phyloP scores from a whole-genome alignment of 2,888 invertebrate species.

The Leuctra nigra region DNA sequence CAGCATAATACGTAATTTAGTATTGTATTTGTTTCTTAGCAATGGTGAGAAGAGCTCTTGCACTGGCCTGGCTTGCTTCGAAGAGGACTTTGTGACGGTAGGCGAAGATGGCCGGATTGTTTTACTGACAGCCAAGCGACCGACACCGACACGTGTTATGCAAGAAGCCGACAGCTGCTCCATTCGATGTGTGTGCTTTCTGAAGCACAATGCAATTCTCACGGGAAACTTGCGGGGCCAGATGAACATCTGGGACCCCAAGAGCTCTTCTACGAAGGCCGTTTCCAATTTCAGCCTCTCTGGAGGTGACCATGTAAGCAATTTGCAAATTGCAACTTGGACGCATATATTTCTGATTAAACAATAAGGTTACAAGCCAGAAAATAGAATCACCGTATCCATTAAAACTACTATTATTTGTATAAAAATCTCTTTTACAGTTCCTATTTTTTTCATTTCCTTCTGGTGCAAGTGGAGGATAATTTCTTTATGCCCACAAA shows the following conservation, averaged over 20 bases:
- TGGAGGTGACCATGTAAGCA: slow-evolving; percentile 44
- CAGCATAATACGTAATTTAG: slow-evolving; percentile 16
- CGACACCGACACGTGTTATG: slow-evolving; percentile 44
- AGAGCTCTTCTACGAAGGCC: slow-evolving; percentile 56
- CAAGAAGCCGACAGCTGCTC: slow-evolving; percentile 77
- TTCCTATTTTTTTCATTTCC: too few relatives aligned
- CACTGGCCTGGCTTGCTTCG: slow-evolving; percentile 66
- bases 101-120: slow-evolving; percentile 77
- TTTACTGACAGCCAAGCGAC: slow-evolving; percentile 47
- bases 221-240: slow-evolving; percentile 84
- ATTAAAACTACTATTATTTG: too few relatives aligned
- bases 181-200: slow-evolving; percentile 66
- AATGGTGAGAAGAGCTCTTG: slow-evolving; percentile 54
- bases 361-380: too few relatives aligned
- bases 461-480: too few relatives aligned
- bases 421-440: too few relatives aligned
- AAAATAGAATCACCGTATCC: too few relatives aligned
- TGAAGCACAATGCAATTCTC: slow-evolving; percentile 67
- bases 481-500: too few relatives aligned
- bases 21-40: background rate
- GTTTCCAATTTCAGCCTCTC: slow-evolving; percentile 65
- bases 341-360: too few relatives aligned
- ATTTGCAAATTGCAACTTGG: too few relatives aligned
- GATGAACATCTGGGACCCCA: slow-evolving; percentile 83
- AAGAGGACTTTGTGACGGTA: slow-evolving; percentile 70